phyloP scores from a whole-genome alignment of 2,113 vertebrate species.

The Pontoporia blainvillei region DNA sequence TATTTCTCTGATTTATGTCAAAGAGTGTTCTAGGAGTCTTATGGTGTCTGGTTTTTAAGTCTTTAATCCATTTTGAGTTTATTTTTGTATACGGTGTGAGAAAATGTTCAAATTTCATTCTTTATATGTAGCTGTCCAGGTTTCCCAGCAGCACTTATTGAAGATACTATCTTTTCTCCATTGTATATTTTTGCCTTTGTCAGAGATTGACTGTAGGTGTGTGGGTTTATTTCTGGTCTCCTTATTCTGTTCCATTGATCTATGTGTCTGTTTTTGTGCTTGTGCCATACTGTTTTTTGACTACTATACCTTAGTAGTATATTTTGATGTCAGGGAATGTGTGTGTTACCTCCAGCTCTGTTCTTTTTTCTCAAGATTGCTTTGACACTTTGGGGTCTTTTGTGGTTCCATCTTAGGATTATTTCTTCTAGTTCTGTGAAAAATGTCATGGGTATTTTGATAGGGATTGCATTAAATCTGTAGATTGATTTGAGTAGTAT shows the following conservation, averaged over 20 bases:
- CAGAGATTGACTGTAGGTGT: background rate
- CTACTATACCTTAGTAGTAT: background rate
- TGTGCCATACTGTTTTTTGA: background rate
- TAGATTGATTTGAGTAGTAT: background rate
- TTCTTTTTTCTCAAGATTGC: background rate
- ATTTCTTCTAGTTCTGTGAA: background rate
- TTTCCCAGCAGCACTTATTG: background rate
- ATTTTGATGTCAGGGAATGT: background rate
- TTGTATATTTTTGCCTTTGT: background rate
- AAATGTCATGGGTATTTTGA: background rate
- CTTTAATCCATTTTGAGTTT: background rate
- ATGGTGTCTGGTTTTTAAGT: background rate
- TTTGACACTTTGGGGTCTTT: background rate
- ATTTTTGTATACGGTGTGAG: background rate
- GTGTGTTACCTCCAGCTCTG: background rate
- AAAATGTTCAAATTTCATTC: background rate
- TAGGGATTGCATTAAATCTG: background rate
- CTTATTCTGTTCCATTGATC: background rate
- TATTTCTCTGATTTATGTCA: background rate
- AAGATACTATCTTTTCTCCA: background rate
- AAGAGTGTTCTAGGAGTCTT: background rate
- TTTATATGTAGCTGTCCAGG: background rate
- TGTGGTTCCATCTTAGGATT: background rate
- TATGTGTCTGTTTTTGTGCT: background rate
- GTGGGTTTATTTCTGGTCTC: background rate